Evolutionary conservation across 2,797 vertebrate species (phyloP).

Genomic region (Rhinogobio ventralis): DNA sequence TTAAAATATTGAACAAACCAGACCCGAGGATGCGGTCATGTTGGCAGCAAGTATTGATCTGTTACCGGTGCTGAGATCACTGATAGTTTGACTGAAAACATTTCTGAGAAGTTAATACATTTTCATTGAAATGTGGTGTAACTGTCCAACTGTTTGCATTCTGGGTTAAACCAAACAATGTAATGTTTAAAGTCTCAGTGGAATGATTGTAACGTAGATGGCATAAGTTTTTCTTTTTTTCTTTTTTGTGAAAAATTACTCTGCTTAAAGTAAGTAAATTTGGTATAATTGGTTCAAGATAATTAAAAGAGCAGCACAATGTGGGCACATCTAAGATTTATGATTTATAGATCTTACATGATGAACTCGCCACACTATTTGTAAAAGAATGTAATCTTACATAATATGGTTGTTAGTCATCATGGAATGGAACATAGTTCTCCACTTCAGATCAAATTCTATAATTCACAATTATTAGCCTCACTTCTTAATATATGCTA

Average conservation of each 20-base stretch:
- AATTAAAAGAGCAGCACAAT: not conserved
- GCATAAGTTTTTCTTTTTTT: no score
- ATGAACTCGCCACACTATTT: not conserved
- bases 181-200: not conserved
- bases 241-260: no score
- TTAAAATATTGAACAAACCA: conserved; percentile 10
- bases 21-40: not conserved
- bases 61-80: conserved; percentile 15
- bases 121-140: not conserved
- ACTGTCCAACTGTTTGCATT: conserved; percentile 4
- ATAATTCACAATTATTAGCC: conserved; percentile 17
- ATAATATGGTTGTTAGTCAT: not conserved
- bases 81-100: conserved; percentile 3
- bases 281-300: not conserved
- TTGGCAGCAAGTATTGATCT: conserved; percentile 6
- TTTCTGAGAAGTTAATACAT: not conserved
- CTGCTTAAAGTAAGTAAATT: not conserved
- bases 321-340: not conserved
- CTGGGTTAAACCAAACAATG: not conserved
- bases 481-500: conserved; percentile 19
- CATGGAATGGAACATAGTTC: not conserved
- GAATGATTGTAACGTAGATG: not conserved
- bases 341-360: not conserved
- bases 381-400: not conserved
- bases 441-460: conserved; percentile 18